Evolutionary conservation across 2,797 vertebrate species (phyloP).

Genomic region (Coendou prehensilis): DNA sequence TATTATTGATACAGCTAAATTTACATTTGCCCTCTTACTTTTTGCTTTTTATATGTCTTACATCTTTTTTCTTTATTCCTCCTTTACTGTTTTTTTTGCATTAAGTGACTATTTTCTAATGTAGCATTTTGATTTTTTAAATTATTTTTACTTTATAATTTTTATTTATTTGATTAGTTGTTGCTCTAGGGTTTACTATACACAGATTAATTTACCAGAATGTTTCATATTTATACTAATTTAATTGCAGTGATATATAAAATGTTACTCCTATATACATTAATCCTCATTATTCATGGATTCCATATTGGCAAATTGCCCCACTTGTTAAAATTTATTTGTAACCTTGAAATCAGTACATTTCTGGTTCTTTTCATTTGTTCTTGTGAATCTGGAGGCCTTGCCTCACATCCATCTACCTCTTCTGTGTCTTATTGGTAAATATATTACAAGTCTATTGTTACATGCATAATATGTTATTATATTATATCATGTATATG

Average conservation of each 20-base stretch:
- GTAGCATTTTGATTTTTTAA: slow-evolving; percentile 6
- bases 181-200: neutral
- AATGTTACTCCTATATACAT: neutral
- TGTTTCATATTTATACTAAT: neutral
- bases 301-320: neutral
- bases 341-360: slow-evolving; percentile 3
- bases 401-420: neutral
- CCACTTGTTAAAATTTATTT: slow-evolving; percentile 50
- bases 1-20: slow-evolving; percentile 21
- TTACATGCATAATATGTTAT: neutral
- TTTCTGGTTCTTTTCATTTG: slow-evolving; percentile 28
- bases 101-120: slow-evolving; percentile 7
- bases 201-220: slow-evolving; percentile 9
- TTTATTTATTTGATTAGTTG: slow-evolving; percentile 33
- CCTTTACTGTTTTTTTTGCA: too few species aligned
- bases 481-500: neutral
- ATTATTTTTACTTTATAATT: neutral
- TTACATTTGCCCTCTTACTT: slow-evolving; percentile 1
- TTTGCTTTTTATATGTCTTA: neutral
- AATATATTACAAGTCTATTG: neutral
- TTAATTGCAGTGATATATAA: slow-evolving; percentile 16
- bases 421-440: slow-evolving; percentile 10
- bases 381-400: neutral
- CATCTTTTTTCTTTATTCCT: neutral
- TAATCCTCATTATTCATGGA: neutral